These are phyloP conservation scores for Anas platyrhynchos DNA, from an alignment of 2,113 vertebrate species.

Conservation along the genomic window DNA sequence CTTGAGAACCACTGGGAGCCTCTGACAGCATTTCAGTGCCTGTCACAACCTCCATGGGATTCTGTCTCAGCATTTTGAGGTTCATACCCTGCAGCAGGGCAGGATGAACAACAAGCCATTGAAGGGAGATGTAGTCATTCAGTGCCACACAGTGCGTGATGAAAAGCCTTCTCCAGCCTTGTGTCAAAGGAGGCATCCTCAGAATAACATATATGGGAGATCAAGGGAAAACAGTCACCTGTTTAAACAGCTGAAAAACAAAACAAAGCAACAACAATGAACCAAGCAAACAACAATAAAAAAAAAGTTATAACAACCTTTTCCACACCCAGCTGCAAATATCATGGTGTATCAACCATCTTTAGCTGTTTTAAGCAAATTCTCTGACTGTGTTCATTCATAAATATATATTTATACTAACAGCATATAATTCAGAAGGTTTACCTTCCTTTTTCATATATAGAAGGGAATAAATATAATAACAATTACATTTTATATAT, in stretches of 20 bases:
- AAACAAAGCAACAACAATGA: neutral
- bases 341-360: neutral
- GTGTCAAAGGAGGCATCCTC: neutral
- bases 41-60: neutral
- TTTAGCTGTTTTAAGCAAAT: neutral
- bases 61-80: neutral
- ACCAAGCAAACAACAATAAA: neutral
- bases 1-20: neutral
- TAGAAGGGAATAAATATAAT: neutral
- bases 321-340: neutral
- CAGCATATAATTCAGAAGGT: neutral
- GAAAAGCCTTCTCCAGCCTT: neutral
- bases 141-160: rapidly evolving
- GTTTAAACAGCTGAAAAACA: neutral
- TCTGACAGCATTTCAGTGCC: neutral
- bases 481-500: neutral
- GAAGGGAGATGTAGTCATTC: neutral
- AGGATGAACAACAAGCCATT: neutral
- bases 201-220: rapidly evolving
- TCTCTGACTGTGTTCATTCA: neutral
- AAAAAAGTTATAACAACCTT: neutral
- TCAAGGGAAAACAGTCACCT: neutral
- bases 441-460: neutral
- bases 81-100: neutral
- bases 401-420: neutral